Evolutionary conservation across 23 tunicate genomes (phyloP), one percentile per base, ranked within the genome.

Genomic region (Halocynthia aurantium): DNA sequence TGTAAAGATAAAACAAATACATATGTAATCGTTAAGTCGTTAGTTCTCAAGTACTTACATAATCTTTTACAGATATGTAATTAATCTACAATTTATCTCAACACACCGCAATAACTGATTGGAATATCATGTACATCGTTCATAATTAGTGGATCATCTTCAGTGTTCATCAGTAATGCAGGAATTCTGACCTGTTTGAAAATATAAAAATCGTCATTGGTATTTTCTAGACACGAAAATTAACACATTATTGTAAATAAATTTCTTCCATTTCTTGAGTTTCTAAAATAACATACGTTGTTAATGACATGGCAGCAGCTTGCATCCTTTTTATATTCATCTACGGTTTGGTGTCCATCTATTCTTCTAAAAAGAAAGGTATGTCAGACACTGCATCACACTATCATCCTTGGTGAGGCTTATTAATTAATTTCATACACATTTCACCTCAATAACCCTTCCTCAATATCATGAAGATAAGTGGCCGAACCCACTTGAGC

Each of bases 41-140:
- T 15, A 58, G 17, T 58, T 1, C 63, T 15, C 17, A n/a, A 58
- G 17, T 58, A 15, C 4, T 58, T 1, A 13, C 63, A 58, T n/a
- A 4, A 58, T 13, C 17, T 60, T n/a, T 60, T 15, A 60, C n/a
- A 1, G n/a, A 2, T 2, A 18, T 67, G 22, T 2, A 15, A 17
- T 67, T 0, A 15, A 18, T 22, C 72, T 17, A 15, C 44, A 17
- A 17, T 11, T 17, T 67, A 21, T 15, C 7, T 15, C 13, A 7
- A 87, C 86, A 76, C 52, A 83, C 87, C 56, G 22, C 76, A 69
- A 75, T 80, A 89, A 2, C 53, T 52, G 11, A 57, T 68, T 13
- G 96, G 96, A 19, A 89, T 72, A 80, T 89, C 96, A 69, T 84
- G 88, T 6, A 89, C 85, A 71, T 84, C 88, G n/a, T 50, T 69